phyloP scores from a whole-genome alignment of 2,797 vertebrate genomes.

The Thamnophis elegans region DNA sequence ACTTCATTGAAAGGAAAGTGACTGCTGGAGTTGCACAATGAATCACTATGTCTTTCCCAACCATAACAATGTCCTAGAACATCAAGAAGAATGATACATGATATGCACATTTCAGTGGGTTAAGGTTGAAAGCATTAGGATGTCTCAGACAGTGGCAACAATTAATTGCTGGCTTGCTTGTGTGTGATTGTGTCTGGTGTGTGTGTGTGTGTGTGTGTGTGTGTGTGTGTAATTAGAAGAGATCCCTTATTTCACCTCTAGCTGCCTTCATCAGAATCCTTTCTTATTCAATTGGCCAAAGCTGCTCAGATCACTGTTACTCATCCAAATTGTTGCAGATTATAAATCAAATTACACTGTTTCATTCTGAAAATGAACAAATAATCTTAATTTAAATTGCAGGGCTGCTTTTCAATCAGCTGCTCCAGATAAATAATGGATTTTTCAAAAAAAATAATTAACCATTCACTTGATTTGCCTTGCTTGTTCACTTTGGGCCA shows the following conservation, averaged over 20 bases:
- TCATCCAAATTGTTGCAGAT: slow-evolving; percentile 5
- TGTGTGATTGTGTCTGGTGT: not conserved
- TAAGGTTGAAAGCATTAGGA: not conserved
- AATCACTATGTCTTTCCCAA: not conserved
- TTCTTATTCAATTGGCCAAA: slow-evolving; percentile 26
- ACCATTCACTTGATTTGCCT: slow-evolving; percentile 59
- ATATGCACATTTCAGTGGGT: slow-evolving; percentile 14
- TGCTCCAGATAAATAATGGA: slow-evolving; percentile 53
- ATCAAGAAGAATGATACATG: not conserved
- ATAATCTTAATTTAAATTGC: slow-evolving; percentile 50
- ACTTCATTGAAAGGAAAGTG: not conserved
- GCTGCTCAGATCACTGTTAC: slow-evolving; percentile 8
- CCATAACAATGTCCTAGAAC: not conserved
- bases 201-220: not conserved
- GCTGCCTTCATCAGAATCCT: slow-evolving; percentile 18
- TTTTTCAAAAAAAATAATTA: slow-evolving; percentile 63
- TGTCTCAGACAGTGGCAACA: slow-evolving; percentile 8
- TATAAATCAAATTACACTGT: fast-evolving
- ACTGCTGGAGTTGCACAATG: not conserved
- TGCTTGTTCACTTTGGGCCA: slow-evolving; percentile 2
- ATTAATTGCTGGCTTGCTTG: slow-evolving; percentile 6
- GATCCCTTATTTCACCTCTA: slow-evolving; percentile 7
- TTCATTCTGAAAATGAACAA: slow-evolving; percentile 48
- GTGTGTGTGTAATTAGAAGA: not conserved
- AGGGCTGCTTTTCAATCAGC: slow-evolving; percentile 60